Conservation (phyloP, 2,113 vertebrate genomes). For the Rhea americana region DNA sequence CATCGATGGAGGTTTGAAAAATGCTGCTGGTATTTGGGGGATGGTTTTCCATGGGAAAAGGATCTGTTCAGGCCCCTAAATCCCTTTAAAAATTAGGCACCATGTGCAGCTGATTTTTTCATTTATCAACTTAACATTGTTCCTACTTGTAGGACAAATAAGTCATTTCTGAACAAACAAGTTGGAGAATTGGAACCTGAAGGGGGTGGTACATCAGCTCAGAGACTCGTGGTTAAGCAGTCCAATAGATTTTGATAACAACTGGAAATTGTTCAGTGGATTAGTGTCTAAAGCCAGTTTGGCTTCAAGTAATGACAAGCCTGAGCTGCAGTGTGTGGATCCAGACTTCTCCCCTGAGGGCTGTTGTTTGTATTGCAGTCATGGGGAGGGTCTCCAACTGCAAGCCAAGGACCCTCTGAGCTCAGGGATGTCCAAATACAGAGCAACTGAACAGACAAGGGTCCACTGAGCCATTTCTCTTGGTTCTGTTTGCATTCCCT, state of each 20-base stretch:
- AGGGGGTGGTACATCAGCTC: constrained; percentile 39
- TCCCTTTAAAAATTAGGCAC: neutral
- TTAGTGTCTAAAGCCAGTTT: constrained; percentile 45
- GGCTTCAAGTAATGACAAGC: constrained; percentile 22
- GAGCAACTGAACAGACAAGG: neutral
- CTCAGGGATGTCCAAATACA: neutral
- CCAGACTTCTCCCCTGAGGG: neutral
- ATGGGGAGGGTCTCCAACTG: neutral
- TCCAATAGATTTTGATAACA: constrained; percentile 53
- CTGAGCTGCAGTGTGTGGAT: neutral
- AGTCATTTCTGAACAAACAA: constrained; percentile 32
- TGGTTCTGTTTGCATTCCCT: neutral
- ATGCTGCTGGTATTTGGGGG: neutral
- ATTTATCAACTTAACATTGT: neutral
- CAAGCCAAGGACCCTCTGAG: neutral
- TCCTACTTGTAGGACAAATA: constrained; percentile 5
- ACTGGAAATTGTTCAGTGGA: constrained; percentile 60
- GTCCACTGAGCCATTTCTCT: neutral
- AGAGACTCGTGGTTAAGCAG: constrained; percentile 40
- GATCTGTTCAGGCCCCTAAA: neutral
- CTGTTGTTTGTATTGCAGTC: neutral
- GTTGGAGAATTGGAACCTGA: neutral
- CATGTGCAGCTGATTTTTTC: fast-evolving
- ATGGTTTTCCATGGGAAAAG: neutral
- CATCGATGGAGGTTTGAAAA: neutral